Percentiles rank a stretch among this genome's conserved stretches.
Evolutionary conservation across 1,140 invertebrate genomes (phyloP).

Genomic region (Cotesia vestalis): DNA sequence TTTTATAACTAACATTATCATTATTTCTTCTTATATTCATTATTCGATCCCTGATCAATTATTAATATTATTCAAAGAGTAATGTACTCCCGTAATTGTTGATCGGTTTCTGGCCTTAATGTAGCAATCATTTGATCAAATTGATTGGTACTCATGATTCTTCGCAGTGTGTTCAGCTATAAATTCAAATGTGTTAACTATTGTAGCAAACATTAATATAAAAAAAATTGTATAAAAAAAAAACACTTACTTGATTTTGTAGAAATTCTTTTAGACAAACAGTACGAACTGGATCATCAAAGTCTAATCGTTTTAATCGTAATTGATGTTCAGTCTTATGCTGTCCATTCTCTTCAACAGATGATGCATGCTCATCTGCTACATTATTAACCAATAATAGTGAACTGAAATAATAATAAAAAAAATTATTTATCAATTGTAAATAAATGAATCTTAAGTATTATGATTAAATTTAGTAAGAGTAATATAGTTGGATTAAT

Average conservation of each 20-base stretch:
- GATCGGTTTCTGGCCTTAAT: constrained; percentile 73
- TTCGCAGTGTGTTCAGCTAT: constrained; percentile 73
- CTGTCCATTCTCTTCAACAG: constrained; percentile 59
- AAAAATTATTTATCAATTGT: constrained; percentile 40
- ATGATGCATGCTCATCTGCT: constrained; percentile 56
- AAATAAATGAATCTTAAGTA: constrained; percentile 8
- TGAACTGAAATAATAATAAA: constrained; percentile 46
- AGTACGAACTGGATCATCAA: constrained; percentile 76
- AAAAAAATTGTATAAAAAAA: neutral
- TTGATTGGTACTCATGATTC: constrained; percentile 71
- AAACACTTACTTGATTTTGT: constrained; percentile 70
- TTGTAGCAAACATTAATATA: neutral
- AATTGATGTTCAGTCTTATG: constrained; percentile 69
- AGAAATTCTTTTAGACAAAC: constrained; percentile 75
- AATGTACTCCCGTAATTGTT: constrained; percentile 73
- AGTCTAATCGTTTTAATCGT: constrained; percentile 69
- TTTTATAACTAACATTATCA: neutral
- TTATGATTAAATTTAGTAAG: no score
- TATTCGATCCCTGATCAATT: neutral
- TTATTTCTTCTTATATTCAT: neutral
- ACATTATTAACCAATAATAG: constrained; percentile 55
- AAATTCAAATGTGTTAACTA: constrained; percentile 48
- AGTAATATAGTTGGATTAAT: no score
- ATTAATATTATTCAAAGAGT: constrained; percentile 42
- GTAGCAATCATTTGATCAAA: constrained; percentile 77